Evolutionary conservation across 2,888 invertebrate species (phyloP).

Genomic region (Carabus problematicus): DNA sequence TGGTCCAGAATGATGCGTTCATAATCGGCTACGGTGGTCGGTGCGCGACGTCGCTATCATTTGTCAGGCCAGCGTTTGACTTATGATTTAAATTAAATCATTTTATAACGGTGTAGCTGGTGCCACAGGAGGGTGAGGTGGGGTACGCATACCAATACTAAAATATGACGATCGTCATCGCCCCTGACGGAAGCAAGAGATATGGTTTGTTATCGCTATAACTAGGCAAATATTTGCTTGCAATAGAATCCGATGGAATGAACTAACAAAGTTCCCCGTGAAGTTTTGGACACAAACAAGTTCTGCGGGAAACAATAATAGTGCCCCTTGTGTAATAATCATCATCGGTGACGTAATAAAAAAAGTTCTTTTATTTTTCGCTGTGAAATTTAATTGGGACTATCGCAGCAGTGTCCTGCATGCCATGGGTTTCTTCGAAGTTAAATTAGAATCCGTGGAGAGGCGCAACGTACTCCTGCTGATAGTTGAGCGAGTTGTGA

Average conservation of each 20-base stretch:
- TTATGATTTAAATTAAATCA: slow-evolving; percentile 36
- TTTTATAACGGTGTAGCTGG: slow-evolving; percentile 31
- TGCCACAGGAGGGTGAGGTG: background rate
- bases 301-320: slow-evolving; percentile 4
- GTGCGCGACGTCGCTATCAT: slow-evolving; percentile 24
- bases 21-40: slow-evolving; percentile 30
- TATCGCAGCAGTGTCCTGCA: slow-evolving; percentile 10
- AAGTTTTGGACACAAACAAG: no score
- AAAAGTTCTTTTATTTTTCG: slow-evolving; percentile 19
- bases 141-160: background rate
- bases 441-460: slow-evolving; percentile 29
- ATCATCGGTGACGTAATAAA: slow-evolving; percentile 18
- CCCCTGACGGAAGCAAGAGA: no score
- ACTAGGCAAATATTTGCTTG: no score
- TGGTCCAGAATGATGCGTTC: slow-evolving; percentile 9
- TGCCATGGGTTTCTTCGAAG: slow-evolving; percentile 12
- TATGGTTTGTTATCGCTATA: no score
- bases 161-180: no score
- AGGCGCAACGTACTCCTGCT: background rate
- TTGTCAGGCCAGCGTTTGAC: slow-evolving; percentile 35
- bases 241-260: no score
- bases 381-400: slow-evolving; percentile 28
- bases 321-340: slow-evolving; percentile 1
- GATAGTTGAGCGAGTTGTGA: slow-evolving; percentile 22
- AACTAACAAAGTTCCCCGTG: no score